Percentiles rank a stretch among this genome's conserved stretches.
Evolutionary conservation across 2,113 vertebrate genomes (phyloP).

Genomic region (Brachyhypopomus gauderio): DNA sequence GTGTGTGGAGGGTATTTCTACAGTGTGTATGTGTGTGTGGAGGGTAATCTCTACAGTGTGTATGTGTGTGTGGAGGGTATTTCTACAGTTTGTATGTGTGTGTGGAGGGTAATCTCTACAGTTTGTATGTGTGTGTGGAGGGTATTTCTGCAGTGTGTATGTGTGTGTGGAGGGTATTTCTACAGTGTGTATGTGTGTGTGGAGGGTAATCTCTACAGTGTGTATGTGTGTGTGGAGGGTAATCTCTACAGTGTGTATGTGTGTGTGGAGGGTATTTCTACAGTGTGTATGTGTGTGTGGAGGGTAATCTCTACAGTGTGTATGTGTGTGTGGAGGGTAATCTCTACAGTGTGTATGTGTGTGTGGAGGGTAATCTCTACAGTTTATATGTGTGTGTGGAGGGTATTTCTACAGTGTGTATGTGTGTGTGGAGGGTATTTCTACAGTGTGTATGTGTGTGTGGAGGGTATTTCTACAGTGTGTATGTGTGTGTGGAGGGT

Average conservation of each 20-base stretch:
- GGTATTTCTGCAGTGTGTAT: no score
- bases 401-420: no score
- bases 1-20: conserved; percentile 17
- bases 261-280: conserved; percentile 17
- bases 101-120: background rate
- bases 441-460: background rate
- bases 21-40: no score
- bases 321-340: conserved; percentile 1
- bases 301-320: background rate
- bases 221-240: background rate
- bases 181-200: background rate
- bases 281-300: no score
- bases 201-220: no score
- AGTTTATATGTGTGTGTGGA: background rate
- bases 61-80: conserved; percentile 1
- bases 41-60: background rate
- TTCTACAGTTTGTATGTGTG: no score
- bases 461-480: no score
- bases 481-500: background rate
- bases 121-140: background rate
- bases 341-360: no score
- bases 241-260: background rate
- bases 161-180: background rate
- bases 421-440: background rate
- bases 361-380: background rate